Evolutionary conservation across 2,888 invertebrate genomes (phyloP), one percentile per base, ranked within the genome.

Genomic region (Dorcus parallelipipedus): DNA sequence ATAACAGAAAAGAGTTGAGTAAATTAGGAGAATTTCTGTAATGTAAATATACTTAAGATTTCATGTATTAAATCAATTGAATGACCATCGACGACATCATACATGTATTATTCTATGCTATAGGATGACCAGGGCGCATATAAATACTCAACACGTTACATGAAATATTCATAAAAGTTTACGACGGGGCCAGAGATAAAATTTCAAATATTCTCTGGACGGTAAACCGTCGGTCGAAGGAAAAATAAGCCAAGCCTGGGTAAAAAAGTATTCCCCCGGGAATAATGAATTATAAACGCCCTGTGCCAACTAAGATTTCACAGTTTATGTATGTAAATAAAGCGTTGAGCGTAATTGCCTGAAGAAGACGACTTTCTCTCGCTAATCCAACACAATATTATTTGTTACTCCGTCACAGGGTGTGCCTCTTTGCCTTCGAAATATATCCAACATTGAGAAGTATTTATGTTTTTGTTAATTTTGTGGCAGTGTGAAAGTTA

Each of bases 161-260:
- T 64, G 61, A 65, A 65, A 61, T 61, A 63, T 64, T 65, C 65
- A 65, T 64, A 61, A 61, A 64, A 59, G 53, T 61, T 62, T 64
- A 62, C 57, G 57, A 59, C 59, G 41, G 58, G 55, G 54, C 42
- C 56, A 33, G 54, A 60, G 61, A 64, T 64, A 61, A 65, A 62
- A 63, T 55, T 62, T 58, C 56, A 59, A 58, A 60, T 60, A 59
- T 65, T 59, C 45, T 20, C 8, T 4, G 45, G 20, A 10, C 45
- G 45, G 45, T 20, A 20, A 20, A 9, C 9, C 45, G 23, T 45
- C 17, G 23, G 23, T 20, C n/a, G 45, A 20, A 20, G 20, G 45
- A 9, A 45, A 45, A 45, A 20, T 17, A 23, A 45, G 23, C 23
- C 45, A 17, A 10, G 45, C 17, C 17, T 3, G 45, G 2, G 20